Conservation (phyloP, 2,797 vertebrate species). For the Mormyrus proboscirostris region DNA sequence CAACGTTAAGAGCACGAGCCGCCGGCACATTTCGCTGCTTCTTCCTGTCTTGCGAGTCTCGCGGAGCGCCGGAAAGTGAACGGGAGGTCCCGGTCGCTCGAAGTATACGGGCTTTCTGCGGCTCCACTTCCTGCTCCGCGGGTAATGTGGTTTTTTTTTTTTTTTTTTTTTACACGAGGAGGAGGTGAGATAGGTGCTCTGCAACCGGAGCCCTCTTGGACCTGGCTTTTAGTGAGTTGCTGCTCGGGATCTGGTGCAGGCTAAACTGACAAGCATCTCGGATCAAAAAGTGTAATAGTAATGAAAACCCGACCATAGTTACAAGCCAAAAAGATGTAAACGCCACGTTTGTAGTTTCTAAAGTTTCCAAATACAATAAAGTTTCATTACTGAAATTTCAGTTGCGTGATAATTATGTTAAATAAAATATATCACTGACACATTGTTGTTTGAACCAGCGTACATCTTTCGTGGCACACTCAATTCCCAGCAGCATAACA, state of each 20-base stretch:
- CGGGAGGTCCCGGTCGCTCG: conserved; percentile 14
- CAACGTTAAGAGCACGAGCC: conserved; percentile 43
- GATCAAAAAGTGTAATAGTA: background rate
- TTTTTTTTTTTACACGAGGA: background rate
- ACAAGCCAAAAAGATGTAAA: background rate
- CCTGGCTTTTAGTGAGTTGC: background rate
- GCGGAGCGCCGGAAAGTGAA: conserved; percentile 26
- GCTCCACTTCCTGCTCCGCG: conserved; percentile 61
- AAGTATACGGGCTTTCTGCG: conserved; percentile 30
- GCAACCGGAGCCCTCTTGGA: background rate
- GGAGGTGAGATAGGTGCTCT: conserved; percentile 4
- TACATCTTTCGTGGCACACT: background rate
- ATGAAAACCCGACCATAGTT: background rate
- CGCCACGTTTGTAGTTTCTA: background rate
- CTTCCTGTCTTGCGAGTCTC: background rate
- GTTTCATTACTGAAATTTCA: background rate
- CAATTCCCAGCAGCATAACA: background rate
- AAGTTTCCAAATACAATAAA: background rate
- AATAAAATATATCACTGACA: background rate
- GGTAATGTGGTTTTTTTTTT: conserved; percentile 59
- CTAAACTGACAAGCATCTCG: background rate
- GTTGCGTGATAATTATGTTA: background rate
- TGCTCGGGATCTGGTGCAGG: background rate
- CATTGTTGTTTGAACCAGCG: background rate
- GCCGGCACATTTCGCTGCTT: conserved; percentile 48